Evolutionary conservation across 1,140 invertebrate genomes (phyloP), one percentile per base, ranked within the genome.

Genomic region (Drosophila repleta): DNA sequence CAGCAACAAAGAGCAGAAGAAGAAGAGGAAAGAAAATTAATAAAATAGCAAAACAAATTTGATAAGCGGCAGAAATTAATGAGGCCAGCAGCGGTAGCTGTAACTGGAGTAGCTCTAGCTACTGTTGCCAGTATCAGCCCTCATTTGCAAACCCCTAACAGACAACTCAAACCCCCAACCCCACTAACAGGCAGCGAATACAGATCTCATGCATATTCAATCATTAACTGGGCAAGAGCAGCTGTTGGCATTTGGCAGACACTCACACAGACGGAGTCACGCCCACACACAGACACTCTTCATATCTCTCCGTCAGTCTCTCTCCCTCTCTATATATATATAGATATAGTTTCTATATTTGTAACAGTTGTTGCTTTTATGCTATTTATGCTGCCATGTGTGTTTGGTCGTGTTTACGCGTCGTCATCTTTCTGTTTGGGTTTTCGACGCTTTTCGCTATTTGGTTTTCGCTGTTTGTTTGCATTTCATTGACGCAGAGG

Each of bases 61-160:
- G 82, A 88, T 88, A 88, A 87, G 83, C 82, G 68, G 56, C 81
- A 69, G 83, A 82, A 85, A 85, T 85, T 87, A 87, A 84, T 84
- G 80, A 82, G 72, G 68, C 61, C 81, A 61, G 5, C 26, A n/a
- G 51, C 64, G 60, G 68, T 53, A 74, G 57, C 61, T 64, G 65
- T 74, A 56, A 69, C 39, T 43, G 39, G 5, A 43, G 15, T 43
- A 15, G 39, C 39, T 17, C 17, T 43, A 15, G n/a, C 39, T n/a
- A n/a, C n/a, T 15, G 6, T 8, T 8, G n/a, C 39, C 39, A 41
- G n/a, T 17, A n/a, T 17, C 67, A 41, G 37, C 39, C 43, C 35
- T 32, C 10, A 57, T 41, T 21, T 24, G 29, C 51, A 8, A 32
- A 32, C 20, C 63, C 32, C 15, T 45, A 11, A n/a, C 63, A 11